Evolutionary conservation across 1,140 invertebrate genomes (phyloP), one percentile per base, ranked within the genome.

Genomic region (Tetramorium parvispinum): DNA sequence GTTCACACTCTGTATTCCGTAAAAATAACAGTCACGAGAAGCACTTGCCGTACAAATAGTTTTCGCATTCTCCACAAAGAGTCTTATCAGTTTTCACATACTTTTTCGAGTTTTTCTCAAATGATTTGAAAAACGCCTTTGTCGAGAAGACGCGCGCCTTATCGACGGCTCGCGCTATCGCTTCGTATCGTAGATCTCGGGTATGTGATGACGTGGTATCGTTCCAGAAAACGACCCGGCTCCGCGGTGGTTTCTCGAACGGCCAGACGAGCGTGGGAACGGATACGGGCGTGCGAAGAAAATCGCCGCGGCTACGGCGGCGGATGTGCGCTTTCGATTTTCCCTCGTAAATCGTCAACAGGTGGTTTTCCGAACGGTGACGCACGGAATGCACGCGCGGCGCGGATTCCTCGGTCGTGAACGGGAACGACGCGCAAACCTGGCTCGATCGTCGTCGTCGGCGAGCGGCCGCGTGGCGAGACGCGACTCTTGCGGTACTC

Each of bases 321-420:
- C 43, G 65, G 24, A 70, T 43, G 73, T 87, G 89, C 66, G 68
- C 88, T 88, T 32, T 92, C 88, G 88, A 93, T 94, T 92, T 92
- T 92, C 89, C 89, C 91, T 91, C 92, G 93, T 92, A 91, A 93
- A 91, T 89, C 89, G 90, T 93, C 93, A 94, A 94, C 93, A 94
- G 93, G 93, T 94, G 93, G 93, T 94, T 93, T 78, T 78, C 61
- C 65, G 88, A 87, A 82, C 73, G 70, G 59, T 73, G 75, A 75
- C 78, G 77, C 65, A 49, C 18, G 78, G 49, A 85, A 87, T 71
- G 65, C 65, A 59, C 73, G 87, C 57, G 70, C 57, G 76, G 16
- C 78, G 46, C 40, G 43, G 61, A 76, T 77, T 77, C 70, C 43
- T 49, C 10, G 46, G 46, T 46, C 32, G 32, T 3, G 32, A 3